Base-by-base conservation (phyloP, 2,113 vertebrate genomes). In the Ploceus nigricollis region DNA sequence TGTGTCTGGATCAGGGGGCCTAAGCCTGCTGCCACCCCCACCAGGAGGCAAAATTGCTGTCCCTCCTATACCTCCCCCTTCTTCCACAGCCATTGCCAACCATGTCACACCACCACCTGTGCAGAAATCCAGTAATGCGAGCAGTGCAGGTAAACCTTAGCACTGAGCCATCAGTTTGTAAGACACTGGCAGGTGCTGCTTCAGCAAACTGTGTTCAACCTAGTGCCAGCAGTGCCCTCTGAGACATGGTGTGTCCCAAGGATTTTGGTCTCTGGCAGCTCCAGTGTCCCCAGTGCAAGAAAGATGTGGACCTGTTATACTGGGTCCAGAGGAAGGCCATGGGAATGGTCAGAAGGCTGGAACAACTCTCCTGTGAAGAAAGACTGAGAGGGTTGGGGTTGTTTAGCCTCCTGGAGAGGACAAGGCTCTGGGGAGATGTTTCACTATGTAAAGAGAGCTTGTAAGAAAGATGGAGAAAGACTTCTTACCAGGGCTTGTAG, bases 11-110 rank as follows among this genome's bases (percentile, higher is more conserved):
- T 75, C 98, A 78, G 99, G 98, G 21, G 98, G 99, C 23, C 71
- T 99, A 24, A 99, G 98, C 57, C 97, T 99, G 77, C 98, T 99
- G 77, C 99, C 99, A 17, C 99, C 99, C 28, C 99, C 99, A 12
- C 99, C 99, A 5, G 99, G 99, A 72, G 98, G 99, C 89, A 99
- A 98, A 97, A 92, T 98, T 70, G 96, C 98, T 27, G 96, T 97
- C 21, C 98, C 99, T 66, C 98, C 98, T 40, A 95, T 98, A 45
- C 97, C 98, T 76, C 98, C 96, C 9, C 97, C 98, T 23, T 98
- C 98, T 56, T 98, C 98, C 53, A 96, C 99, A 33, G 94, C 98
- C 93, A 89, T 98, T 89, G 97, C 97, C 78, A 98, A 98, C 87
- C 98, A 98, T 5, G 97, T 98, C 60, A 98, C 98, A 25, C 98